Base-by-base conservation (phyloP, 1,140 invertebrate species). In the Triops longicaudatus region DNA sequence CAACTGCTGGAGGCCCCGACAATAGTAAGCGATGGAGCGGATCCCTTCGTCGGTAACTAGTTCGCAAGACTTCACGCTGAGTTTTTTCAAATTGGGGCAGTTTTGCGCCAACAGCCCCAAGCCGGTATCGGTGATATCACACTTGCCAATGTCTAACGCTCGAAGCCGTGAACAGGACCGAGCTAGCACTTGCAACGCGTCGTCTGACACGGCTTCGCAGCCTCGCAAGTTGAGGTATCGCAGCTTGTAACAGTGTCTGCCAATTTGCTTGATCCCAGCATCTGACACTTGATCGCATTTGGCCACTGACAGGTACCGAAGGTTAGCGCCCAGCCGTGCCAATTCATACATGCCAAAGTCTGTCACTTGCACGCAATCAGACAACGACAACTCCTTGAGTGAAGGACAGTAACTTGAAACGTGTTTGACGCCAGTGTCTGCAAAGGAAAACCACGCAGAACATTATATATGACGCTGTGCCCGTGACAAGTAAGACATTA, bases 271-370 rank as follows among this genome's bases (percentile, higher is more conserved):
- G 0, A 95, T 85, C 1, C 93, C 93, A 1, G 92, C 92, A 83
- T 95, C 93, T 41, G 92, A 93, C 26, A 91, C 78, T 80, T 91
- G 90, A 79, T 92, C 91, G 84, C 93, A 95, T 83, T 95, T 95
- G n/a, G 93, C 93, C 27, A 95, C 93, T 3, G 93, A 94, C 10
- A 95, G 87, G 82, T 95, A 95, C 10, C 93, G 87, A 72, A 95
- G 84, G 0, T 91, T 91, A 0, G 92, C 91, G 1, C 93, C 94
- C 12, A 97, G 85, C 82, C 94, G 93, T 1, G 94, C 93, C 72
- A 97, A 82, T 85, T 96, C 94, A 81, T 95, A 93, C 5, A 97
- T 87, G 1, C 94, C 94, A 82, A 95, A 96, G 83, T 98, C 95
- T 0, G 94, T 96, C 37, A 98, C 89, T 78, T 91, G 91, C 5